Evolutionary conservation across 2,797 vertebrate genomes (phyloP), one percentile per base, ranked within the genome.

Genomic region (Enteromius treurensis): DNA sequence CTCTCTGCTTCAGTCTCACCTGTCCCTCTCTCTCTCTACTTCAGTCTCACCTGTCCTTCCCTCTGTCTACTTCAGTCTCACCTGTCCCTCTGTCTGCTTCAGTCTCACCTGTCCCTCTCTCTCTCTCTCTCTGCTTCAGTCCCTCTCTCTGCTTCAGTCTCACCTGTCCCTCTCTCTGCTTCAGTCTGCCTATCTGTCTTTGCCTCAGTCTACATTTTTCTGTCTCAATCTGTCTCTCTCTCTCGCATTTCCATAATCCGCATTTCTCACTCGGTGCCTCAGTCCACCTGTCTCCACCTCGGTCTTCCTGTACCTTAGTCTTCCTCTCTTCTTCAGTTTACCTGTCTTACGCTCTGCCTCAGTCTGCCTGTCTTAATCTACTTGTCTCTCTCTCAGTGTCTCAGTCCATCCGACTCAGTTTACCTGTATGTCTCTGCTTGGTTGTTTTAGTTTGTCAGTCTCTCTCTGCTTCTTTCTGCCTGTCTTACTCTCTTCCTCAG

Each of bases 201-300:
- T 32, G n/a, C 6, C 42, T 49, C 23, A 7, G n/a, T 64, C 74
- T 45, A 32, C 9, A 37, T 6, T 6, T 34, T 60, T 65, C 6
- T 45, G n/a, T 13, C 26, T 32, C 49, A 79, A 13, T 75, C 65
- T 53, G 7, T 47, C 42, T 77, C 5, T 49, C 32, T 67, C 40
- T 84, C 49, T 77, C 19, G 74, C 26, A 62, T 26, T 29, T 26
- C 26, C 7, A 87, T 29, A 64, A 88, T 71, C 81, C 1, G 1
- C 13, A 29, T 34, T 0, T 67, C 45, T 37, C 29, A 60, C 64
- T 62, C 23, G 3, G 34, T 74, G 80, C 53, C 29, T 83, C 19
- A 45, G 32, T 64, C 69, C n/a, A 42, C 32, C 8, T 21, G 19
- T 53, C n/a, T 60, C 42, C 6, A 6, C 4, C 6, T 37, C 37